Evolutionary conservation across 2,888 invertebrate species (phyloP), one percentile per base, ranked within the genome.

Genomic region (Agrypnus murinus): DNA sequence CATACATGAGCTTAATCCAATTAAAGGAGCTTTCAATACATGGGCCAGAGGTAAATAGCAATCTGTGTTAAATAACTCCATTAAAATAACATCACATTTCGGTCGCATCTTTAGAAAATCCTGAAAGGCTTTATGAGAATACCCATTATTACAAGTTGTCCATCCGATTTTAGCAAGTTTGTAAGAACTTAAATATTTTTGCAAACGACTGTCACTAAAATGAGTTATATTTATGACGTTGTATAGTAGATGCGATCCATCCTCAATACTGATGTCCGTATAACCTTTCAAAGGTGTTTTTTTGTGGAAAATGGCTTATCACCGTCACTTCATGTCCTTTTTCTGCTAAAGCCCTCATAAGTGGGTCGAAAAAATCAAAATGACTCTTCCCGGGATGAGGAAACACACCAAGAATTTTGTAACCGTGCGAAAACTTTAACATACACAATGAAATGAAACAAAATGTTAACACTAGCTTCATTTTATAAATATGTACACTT

Each of bases 311-410:
- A 79, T 90, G 88, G 4, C 92, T 91, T 45, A 93, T 86, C 1
- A 92, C 90, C 0, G 92, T 92, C 0, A 93, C 82, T 70, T 90
- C 87, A 78, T 94, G 92, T 0, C 93, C 67, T 88, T 32, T 87
- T 14, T 81, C 84, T 0, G 89, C 90, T 59, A 94, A 81, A 75
- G 88, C 90, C 57, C 86, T 87, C 57, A 93, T 80, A 55, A 91
- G 86, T 0, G 91, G 89, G 77, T 87, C 87, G 77, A 90, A 92
- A 17, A 91, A 90, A 25, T 89, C 85, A 77, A 92, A 92, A 81
- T 94, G 93, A 68, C 93, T 93, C 77, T 89, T 91, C 1, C 92
- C 92, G 4, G 88, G 86, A 78, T 92, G 92, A 0, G 91, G 90
- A 79, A 92, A 91, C 72, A 92, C 82, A n/a, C 88, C 92, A 25